phyloP scores from a whole-genome alignment of 1,140 invertebrate genomes.

The Lycorma delicatula region DNA sequence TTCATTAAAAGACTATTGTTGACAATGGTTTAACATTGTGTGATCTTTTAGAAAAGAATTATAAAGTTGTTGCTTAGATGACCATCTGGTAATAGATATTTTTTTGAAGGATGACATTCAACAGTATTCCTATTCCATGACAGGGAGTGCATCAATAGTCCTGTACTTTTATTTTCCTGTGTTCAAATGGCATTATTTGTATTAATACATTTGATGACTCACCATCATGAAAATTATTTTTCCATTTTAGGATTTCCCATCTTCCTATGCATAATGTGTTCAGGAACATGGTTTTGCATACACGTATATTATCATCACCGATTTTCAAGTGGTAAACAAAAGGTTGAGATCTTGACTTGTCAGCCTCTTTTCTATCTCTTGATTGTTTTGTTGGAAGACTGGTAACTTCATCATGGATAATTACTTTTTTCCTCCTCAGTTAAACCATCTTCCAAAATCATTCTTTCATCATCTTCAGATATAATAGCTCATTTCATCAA shows the following conservation, averaged over 20 bases:
- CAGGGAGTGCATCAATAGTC: background rate
- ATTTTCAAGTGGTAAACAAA: background rate
- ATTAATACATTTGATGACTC: too few species aligned
- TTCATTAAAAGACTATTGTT: background rate
- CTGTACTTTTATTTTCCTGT: background rate
- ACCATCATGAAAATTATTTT: background rate
- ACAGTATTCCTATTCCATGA: background rate
- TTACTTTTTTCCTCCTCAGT: background rate
- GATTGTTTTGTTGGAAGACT: background rate
- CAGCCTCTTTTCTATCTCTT: background rate
- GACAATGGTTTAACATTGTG: background rate
- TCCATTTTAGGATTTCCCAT: background rate
- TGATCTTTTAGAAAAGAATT: background rate
- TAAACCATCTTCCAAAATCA: background rate
- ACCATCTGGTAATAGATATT: background rate
- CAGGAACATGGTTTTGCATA: background rate
- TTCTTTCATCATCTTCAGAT: background rate
- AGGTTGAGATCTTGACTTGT: background rate
- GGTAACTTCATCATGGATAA: background rate
- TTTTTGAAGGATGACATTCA: background rate
- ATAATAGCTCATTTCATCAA: background rate
- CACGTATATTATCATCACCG: background rate
- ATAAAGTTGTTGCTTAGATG: background rate
- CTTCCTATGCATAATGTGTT: slow-evolving; percentile 1
- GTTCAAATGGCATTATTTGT: background rate